Percentiles rank a stretch among this genome's conserved stretches.
These are phyloP conservation scores for Platyscapa corneri DNA, from an alignment of 1,140 invertebrate genomes.

Conservation along the genomic window DNA sequence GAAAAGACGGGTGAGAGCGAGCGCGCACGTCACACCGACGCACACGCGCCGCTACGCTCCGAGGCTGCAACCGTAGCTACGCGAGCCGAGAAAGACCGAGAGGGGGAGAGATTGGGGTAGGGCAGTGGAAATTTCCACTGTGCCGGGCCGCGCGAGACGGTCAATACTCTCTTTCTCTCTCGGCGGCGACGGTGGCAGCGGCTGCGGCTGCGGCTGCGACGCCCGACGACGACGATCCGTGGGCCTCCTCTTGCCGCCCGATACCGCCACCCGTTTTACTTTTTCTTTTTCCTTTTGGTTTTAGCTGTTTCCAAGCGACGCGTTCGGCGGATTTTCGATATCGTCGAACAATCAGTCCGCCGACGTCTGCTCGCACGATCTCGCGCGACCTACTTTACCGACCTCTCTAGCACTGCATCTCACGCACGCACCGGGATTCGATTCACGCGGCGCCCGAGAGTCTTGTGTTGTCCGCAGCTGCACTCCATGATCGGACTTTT, in stretches of 20 bases:
- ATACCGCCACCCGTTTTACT: too few relatives aligned
- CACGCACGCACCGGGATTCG: too few relatives aligned
- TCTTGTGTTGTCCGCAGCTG: too few relatives aligned
- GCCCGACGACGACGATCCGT: neutral
- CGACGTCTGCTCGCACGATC: too few relatives aligned
- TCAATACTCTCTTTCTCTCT: slow-evolving; percentile 68
- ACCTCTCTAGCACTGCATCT: too few relatives aligned
- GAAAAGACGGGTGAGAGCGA: neutral
- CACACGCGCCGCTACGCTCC: neutral
- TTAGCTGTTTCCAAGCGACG: neutral
- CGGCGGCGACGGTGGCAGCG: slow-evolving; percentile 53
- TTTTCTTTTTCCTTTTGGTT: neutral
- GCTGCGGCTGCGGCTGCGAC: too few relatives aligned
- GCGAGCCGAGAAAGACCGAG: slow-evolving; percentile 6
- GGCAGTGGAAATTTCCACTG: slow-evolving; percentile 73
- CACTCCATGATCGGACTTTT: too few relatives aligned
- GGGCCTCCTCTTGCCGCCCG: slow-evolving; percentile 34
- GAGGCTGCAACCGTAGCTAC: neutral
- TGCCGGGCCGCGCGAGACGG: slow-evolving; percentile 64
- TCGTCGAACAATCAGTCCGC: too few relatives aligned
- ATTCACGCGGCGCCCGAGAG: too few relatives aligned
- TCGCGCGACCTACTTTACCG: too few relatives aligned
- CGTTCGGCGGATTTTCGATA: too few relatives aligned
- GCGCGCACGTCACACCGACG: neutral
- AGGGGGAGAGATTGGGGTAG: slow-evolving; percentile 63